Conservation (phyloP, 2,113 vertebrate species). For the Ailuropoda melanoleuca region DNA sequence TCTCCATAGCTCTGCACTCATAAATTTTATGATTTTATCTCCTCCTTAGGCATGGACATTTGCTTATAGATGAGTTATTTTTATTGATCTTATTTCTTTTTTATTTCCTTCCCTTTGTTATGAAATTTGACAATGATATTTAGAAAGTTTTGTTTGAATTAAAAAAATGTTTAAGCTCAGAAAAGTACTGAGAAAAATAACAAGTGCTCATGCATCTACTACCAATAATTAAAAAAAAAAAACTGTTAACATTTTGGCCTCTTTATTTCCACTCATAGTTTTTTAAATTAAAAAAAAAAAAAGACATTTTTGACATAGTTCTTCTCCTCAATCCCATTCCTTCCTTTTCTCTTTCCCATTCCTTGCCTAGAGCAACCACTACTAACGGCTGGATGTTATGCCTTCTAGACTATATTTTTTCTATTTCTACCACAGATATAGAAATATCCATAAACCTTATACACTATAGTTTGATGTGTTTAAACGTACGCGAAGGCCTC, state of each 20-base stretch:
- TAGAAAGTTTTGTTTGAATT: conserved; percentile 3
- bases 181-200: conserved; percentile 7
- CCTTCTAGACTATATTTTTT: background rate
- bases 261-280: background rate
- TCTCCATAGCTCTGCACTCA: background rate
- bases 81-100: background rate
- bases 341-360: background rate
- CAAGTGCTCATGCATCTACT: background rate
- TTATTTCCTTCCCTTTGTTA: background rate
- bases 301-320: background rate
- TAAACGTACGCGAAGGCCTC: background rate
- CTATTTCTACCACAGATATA: background rate
- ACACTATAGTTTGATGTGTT: background rate
- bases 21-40: background rate
- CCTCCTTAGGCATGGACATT: background rate
- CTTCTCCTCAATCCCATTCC: background rate
- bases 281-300: background rate
- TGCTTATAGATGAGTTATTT: background rate
- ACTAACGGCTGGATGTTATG: background rate
- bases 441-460: background rate
- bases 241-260: background rate
- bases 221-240: background rate
- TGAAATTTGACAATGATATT: background rate
- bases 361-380: background rate
- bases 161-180: background rate